Percentiles rank a stretch among this genome's conserved stretches.
Conservation (phyloP, 2,888 invertebrate genomes). For the Pseudeuparius sepicola region DNA sequence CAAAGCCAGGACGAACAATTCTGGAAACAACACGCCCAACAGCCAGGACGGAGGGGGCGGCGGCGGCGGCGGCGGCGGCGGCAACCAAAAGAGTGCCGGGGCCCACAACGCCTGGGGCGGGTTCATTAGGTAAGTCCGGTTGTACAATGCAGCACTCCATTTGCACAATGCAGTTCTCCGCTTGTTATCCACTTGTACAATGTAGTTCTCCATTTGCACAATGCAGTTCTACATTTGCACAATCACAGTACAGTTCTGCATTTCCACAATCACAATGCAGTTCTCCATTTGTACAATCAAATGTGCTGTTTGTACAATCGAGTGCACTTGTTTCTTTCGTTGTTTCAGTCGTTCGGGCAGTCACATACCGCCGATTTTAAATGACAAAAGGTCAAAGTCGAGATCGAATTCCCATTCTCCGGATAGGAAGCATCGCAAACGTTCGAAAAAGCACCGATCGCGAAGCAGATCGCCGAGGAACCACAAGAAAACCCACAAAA, state of each 20-base stretch:
- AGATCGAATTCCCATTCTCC: slow-evolving; percentile 35
- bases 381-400: slow-evolving; percentile 35
- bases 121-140: slow-evolving; percentile 46
- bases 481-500: slow-evolving; percentile 36
- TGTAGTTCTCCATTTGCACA: too few species aligned
- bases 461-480: slow-evolving; percentile 32
- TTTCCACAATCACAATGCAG: too few species aligned
- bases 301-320: too few species aligned
- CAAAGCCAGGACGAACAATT: slow-evolving; percentile 42
- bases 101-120: slow-evolving; percentile 59
- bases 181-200: too few species aligned
- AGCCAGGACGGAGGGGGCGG: slow-evolving; percentile 37
- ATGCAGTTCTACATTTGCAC: too few species aligned
- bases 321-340: too few species aligned
- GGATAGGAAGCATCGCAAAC: slow-evolving; percentile 33
- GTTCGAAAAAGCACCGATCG: slow-evolving; percentile 36
- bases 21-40: slow-evolving; percentile 42
- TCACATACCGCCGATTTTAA: slow-evolving; percentile 35
- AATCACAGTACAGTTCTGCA: too few species aligned
- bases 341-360: slow-evolving; percentile 38
- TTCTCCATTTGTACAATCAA: too few species aligned
- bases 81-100: slow-evolving; percentile 46
- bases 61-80: slow-evolving; percentile 38
- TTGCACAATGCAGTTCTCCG: too few species aligned
- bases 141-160: too few species aligned